Conservation (phyloP, 2,113 vertebrate species). For the Poicephalus meyeri region DNA sequence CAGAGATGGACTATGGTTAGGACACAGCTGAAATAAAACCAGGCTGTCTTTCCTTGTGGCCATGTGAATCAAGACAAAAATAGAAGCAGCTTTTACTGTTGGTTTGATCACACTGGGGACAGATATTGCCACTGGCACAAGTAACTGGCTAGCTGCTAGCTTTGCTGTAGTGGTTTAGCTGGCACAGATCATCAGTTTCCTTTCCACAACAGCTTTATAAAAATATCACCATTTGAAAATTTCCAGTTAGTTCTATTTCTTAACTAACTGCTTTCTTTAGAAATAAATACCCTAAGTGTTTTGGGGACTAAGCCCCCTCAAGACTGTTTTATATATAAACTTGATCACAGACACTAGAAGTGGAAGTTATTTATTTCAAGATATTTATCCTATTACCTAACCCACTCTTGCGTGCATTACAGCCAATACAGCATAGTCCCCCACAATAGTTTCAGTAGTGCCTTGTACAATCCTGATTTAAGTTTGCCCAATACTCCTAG, state of each 20-base stretch:
- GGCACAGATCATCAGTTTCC: conserved; percentile 2
- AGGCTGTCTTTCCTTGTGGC: conserved; percentile 25
- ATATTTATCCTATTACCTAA: neutral
- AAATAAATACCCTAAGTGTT: neutral
- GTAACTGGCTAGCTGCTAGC: conserved; percentile 41
- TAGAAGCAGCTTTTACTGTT: conserved; percentile 55
- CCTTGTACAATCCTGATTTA: neutral
- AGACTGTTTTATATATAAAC: neutral
- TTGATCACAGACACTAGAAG: neutral
- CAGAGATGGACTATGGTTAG: neutral
- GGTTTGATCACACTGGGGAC: conserved; percentile 11
- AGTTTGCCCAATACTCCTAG: neutral
- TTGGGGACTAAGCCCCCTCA: neutral
- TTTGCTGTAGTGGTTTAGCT: neutral
- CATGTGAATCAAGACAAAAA: conserved; percentile 35
- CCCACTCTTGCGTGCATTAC: neutral
- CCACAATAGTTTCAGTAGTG: neutral
- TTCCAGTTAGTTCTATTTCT: neutral
- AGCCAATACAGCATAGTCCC: neutral
- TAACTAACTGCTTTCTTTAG: neutral
- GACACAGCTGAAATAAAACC: conserved; percentile 61
- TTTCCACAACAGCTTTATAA: neutral
- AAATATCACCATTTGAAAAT: conserved; percentile 1
- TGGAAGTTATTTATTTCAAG: neutral
- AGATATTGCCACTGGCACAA: conserved; percentile 46